Evolutionary conservation across 92 coral and sea anemone species (phyloP), one percentile per base, ranked within the genome.

Genomic region (Epizoanthus fatuus): DNA sequence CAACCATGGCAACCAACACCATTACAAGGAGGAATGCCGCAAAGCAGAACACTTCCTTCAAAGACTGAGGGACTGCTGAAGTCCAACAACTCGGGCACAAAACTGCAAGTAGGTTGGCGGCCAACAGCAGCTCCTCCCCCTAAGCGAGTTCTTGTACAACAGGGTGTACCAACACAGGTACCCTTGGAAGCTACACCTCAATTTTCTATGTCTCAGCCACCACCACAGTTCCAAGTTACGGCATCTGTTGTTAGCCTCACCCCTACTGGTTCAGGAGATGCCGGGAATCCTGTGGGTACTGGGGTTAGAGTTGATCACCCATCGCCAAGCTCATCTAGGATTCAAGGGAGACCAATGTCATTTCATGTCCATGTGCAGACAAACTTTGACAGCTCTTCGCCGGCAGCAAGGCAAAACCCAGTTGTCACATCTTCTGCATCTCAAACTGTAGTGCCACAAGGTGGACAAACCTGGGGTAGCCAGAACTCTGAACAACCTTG

Each of bases 151-250:
- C 16, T 81, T 45, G 69, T 81, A 22, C 88, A 89, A 37, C 89
- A 75, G 40, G 81, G 83, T 2, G 22, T 75, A 4, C 84, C 86
- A 29, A 45, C 73, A 20, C 91, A 86, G 7, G 51, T 72, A 39
- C 85, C 76, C 35, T 79, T 63, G 3, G 86, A 73, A 38, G 74
- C 72, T 55, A 63, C 64, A 56, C 72, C 75, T 35, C 93, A 67
- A 57, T 55, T 77, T 9, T 44, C 71, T 22, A 42, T 44, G 35
- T 77, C 70, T 15, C 91, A 81, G 69, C 69, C 72, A 56, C 87
- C 94, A 9, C 99, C 99, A 9, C 99, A 96, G 60, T 96, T 96
- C 75, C 96, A 95, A 73, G 99, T 96, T 2, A 95, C 96, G 7
- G 98, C 96, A 45, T 95, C 95, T 37, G 96, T 96, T 17, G 91